Percentiles rank a stretch among this genome's conserved stretches.
phyloP scores from a whole-genome alignment of 2,113 vertebrate genomes.

The Riparia riparia region DNA sequence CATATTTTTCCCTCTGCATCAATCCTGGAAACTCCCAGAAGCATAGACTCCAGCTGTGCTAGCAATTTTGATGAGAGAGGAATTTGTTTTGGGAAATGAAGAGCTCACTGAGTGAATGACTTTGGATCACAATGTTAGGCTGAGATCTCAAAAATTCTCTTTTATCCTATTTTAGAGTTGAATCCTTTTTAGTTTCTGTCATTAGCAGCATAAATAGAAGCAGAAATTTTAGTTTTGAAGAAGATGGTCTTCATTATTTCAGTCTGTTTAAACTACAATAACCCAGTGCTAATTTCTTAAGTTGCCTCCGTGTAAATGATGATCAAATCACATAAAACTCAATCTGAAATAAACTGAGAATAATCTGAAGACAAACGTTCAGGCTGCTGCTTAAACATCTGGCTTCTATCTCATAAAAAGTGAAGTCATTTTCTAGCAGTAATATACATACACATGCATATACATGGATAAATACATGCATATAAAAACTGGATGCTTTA shows the following conservation, averaged over 20 bases:
- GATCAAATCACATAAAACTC: neutral
- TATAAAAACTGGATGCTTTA: neutral
- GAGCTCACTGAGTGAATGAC: neutral
- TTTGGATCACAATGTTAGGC: neutral
- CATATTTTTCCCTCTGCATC: neutral
- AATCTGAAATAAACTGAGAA: neutral
- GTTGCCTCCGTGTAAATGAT: neutral
- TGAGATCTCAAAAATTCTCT: neutral
- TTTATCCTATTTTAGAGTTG: neutral
- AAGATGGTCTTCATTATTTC: neutral
- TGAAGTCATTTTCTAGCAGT: neutral
- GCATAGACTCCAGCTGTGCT: neutral
- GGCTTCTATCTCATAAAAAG: neutral
- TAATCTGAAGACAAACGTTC: neutral
- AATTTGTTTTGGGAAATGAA: neutral
- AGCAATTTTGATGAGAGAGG: neutral
- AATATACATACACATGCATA: neutral
- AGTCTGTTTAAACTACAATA: neutral
- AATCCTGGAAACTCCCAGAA: neutral
- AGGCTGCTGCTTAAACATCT: neutral
- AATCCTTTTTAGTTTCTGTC: neutral
- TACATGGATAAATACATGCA: neutral
- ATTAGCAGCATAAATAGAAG: neutral
- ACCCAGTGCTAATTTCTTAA: neutral
- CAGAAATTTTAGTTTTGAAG: neutral